Evolutionary conservation across 2,113 vertebrate species (phyloP), one percentile per base, ranked within the genome.

Genomic region (Ammospiza caudacuta): DNA sequence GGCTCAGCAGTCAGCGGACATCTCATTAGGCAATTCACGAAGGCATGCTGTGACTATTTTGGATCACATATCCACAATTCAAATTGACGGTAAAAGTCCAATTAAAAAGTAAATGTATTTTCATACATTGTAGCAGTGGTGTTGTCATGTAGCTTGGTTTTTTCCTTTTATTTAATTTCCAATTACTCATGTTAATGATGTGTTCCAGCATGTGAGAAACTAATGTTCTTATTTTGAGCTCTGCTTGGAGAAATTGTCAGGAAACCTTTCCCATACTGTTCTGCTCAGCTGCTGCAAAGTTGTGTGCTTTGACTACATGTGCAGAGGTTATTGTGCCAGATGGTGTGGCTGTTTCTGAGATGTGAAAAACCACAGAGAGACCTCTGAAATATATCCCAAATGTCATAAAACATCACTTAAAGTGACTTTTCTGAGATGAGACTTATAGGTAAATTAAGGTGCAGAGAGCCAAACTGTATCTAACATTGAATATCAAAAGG

Each of bases 1-100:
- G 79, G 67, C 87, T 96, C 46, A 76, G 94, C 95, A 95, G 92
- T 97, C 93, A 98, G 92, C 9, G 94, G 97, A 97, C 94, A 97
- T 97, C 97, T 98, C 97, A 97, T 98, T 98, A 98, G 94, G 96
- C 95, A 95, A 87, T 96, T 96, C 97, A 89, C 2, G 11, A 87
- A 88, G 91, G 55, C 96, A 93, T 97, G 94, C 94, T 96, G 93
- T 97, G 97, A 97, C 92, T 97, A 80, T 94, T 97, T 92, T 74
- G 95, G 95, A 95, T 97, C 90, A 79, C 85, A 97, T 93, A 93
- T 43, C 87, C 61, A 58, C 73, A 83, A 83, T 97, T 97, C 92
- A 90, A 95, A 91, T 55, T 96, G 96, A 96, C 0, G 63, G 93
- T 88, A 72, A 91, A 94, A 92, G 96, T 82, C 95, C 95, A 97